phyloP scores from a whole-genome alignment of 35 echinoderm and acorn worm genomes.

The Nesometra sesokonis region DNA sequence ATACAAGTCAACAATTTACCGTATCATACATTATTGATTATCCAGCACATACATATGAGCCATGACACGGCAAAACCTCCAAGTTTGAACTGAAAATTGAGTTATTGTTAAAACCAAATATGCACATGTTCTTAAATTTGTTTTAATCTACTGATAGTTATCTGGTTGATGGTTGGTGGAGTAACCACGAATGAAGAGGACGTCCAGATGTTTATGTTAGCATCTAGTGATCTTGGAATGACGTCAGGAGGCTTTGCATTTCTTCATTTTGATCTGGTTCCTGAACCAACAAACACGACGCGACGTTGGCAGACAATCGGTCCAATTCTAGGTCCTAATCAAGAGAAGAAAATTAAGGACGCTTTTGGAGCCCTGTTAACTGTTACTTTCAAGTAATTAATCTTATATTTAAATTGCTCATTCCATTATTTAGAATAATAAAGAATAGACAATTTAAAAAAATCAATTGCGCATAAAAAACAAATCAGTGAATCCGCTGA shows the following conservation, averaged over 20 bases:
- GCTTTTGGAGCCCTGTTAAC: constrained; percentile 52
- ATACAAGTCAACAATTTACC: no score
- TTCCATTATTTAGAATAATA: no score
- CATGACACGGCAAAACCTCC: no score
- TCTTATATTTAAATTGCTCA: no score
- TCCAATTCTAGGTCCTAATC: background rate
- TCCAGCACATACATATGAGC: no score
- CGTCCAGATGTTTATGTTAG: constrained; percentile 61
- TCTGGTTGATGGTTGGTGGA: constrained; percentile 73
- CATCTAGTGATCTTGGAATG: constrained; percentile 46
- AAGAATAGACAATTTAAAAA: no score
- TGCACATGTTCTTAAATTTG: no score
- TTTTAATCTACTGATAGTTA: constrained; percentile 44
- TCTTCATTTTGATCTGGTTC: constrained; percentile 53
- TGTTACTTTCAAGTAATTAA: constrained; percentile 56
- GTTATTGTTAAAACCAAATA: no score
- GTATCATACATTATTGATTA: no score
- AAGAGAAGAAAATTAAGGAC: constrained; percentile 10
- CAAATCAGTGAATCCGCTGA: no score
- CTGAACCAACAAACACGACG: constrained; percentile 39
- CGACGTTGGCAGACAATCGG: constrained; percentile 24
- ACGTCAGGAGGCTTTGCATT: constrained; percentile 51
- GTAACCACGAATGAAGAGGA: constrained; percentile 44
- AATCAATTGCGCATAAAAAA: no score
- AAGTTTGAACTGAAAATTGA: no score